A percentile compares a stretch with the other conserved stretches of the same genome.
Evolutionary conservation across 2,113 vertebrate genomes (phyloP).

Genomic region (Myocastor coypus): DNA sequence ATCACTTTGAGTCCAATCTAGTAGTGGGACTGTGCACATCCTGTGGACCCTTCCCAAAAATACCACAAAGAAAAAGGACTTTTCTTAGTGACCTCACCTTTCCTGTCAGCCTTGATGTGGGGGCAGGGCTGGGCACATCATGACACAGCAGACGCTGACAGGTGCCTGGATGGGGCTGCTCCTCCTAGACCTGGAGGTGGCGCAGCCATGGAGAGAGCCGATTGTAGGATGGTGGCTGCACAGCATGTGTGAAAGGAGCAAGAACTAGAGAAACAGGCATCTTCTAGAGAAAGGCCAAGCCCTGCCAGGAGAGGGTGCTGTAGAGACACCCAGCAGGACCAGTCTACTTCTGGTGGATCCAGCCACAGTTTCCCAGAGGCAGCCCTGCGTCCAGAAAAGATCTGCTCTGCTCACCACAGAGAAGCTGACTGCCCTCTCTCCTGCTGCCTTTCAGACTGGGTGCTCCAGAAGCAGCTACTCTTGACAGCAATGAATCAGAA

Average conservation of each 20-base stretch:
- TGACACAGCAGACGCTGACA: background rate
- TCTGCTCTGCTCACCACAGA: no score
- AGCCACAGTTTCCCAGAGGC: background rate
- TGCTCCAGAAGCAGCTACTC: constrained; percentile 83
- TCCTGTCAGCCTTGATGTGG: background rate
- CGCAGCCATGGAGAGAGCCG: rapidly evolving
- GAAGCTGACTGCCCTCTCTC: background rate
- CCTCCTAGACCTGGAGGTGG: background rate
- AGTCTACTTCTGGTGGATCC: background rate
- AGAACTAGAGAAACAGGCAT: no score
- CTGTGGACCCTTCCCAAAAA: no score
- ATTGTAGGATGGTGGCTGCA: rapidly evolving
- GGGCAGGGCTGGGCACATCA: no score
- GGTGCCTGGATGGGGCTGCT: background rate
- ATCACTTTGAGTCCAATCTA: no score
- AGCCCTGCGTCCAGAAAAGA: background rate
- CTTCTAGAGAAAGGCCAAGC: background rate
- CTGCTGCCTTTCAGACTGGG: constrained; percentile 81
- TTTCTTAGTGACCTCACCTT: background rate
- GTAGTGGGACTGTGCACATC: no score
- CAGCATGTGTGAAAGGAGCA: rapidly evolving
- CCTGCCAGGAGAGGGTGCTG: background rate
- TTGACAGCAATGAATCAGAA: constrained; percentile 88
- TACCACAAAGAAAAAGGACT: background rate
- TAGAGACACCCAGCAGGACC: background rate